A percentile compares a stretch with the other conserved stretches of the same genome.
Conservation (phyloP, 2,797 vertebrate genomes). For the Mus spretus region DNA sequence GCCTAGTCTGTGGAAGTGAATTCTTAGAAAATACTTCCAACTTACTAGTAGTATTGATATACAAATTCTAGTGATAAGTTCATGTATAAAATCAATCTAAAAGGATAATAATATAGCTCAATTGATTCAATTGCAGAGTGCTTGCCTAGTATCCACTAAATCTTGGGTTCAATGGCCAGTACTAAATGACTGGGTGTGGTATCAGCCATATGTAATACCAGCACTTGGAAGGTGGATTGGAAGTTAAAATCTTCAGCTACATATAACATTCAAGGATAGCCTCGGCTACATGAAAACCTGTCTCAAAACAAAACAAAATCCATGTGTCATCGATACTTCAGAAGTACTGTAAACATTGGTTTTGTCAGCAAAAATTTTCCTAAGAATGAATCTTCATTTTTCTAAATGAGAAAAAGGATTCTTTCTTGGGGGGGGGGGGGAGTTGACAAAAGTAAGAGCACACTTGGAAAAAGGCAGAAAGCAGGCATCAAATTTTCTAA, state of each 20-base stretch:
- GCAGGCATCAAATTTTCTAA: background rate
- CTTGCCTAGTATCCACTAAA: background rate
- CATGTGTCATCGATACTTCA: background rate
- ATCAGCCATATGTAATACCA: background rate
- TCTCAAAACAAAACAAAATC: background rate
- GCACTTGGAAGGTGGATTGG: background rate
- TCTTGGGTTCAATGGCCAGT: background rate
- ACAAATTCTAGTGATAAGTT: background rate
- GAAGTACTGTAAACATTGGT: background rate
- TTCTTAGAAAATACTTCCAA: background rate
- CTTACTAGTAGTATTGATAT: background rate
- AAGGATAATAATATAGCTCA: background rate
- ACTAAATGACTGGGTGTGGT: background rate
- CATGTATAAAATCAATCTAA: background rate
- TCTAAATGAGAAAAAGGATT: background rate
- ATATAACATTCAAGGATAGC: background rate
- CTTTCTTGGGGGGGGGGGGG: background rate
- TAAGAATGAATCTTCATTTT: background rate
- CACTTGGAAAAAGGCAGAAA: background rate
- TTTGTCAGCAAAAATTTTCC: background rate
- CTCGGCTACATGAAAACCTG: background rate
- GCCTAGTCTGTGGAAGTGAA: too few species aligned
- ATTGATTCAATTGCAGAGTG: background rate
- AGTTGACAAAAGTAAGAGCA: too few species aligned
- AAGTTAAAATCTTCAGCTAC: background rate